These are phyloP conservation scores for Crocodylus rhombifer DNA, from an alignment of 2,797 vertebrate species.

Conservation along the genomic window DNA sequence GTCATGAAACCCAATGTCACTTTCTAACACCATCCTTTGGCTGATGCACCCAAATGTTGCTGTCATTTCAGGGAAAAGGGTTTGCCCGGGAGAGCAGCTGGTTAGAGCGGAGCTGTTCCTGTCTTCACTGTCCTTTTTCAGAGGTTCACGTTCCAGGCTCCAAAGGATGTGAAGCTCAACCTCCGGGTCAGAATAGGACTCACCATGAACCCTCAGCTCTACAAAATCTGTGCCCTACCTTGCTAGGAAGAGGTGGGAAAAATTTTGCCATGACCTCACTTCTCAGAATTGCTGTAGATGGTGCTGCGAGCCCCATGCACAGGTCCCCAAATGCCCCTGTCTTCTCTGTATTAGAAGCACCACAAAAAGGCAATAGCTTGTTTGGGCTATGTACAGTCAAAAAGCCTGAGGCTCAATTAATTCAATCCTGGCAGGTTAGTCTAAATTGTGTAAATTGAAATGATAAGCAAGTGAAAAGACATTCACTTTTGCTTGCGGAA, in stretches of 20 bases:
- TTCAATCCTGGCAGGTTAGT: too few relatives aligned
- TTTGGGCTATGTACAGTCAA: too few relatives aligned
- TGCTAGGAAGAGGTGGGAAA: constrained; percentile 48
- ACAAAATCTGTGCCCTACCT: constrained; percentile 77
- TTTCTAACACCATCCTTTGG: not conserved
- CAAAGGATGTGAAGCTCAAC: constrained; percentile 66
- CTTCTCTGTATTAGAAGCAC: too few relatives aligned
- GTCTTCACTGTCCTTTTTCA: constrained; percentile 83
- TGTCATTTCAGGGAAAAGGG: constrained; percentile 84
- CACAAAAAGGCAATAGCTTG: too few relatives aligned
- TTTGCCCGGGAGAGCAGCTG: constrained; percentile 80
- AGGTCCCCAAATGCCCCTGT: not conserved
- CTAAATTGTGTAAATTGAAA: too few relatives aligned
- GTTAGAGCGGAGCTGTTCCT: constrained; percentile 79
- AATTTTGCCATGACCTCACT: not conserved
- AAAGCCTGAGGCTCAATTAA: too few relatives aligned
- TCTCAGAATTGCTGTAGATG: not conserved
- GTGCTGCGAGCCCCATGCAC: not conserved
- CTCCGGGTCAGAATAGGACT: constrained; percentile 67
- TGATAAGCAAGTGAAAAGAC: too few relatives aligned
- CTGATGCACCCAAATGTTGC: not conserved
- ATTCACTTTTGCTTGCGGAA: too few relatives aligned
- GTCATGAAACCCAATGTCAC: too few relatives aligned
- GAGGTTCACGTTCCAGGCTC: constrained; percentile 85
- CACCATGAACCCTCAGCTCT: constrained; percentile 75